Evolutionary conservation across 2,113 vertebrate species (phyloP).

Genomic region (Anser cygnoides): DNA sequence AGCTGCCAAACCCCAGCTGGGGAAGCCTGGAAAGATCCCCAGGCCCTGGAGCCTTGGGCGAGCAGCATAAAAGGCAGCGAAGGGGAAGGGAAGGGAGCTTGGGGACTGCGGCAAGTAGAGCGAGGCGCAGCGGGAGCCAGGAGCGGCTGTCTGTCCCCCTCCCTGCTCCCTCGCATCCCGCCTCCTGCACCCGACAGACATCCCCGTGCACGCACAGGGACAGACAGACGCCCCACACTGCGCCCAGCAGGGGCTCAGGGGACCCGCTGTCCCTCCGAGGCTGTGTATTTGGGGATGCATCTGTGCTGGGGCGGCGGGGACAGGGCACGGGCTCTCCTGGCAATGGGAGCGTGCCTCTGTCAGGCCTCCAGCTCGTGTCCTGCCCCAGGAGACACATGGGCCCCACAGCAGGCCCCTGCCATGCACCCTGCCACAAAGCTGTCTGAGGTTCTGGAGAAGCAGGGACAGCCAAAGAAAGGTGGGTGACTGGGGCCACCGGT

Average conservation of each 20-base stretch:
- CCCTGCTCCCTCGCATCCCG: not conserved
- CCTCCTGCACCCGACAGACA: not conserved
- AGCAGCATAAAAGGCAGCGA: slow-evolving; percentile 66
- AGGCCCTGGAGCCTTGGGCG: slow-evolving; percentile 67
- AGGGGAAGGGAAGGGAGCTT: slow-evolving; percentile 65
- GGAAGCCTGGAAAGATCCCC: slow-evolving; percentile 73
- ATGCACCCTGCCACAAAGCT: not conserved
- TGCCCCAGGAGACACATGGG: not conserved
- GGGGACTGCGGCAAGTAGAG: slow-evolving; percentile 57
- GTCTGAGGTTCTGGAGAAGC: not conserved
- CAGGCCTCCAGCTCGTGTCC: not conserved
- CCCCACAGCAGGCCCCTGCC: rapidly evolving
- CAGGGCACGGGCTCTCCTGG: rapidly evolving
- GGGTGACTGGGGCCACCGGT: not conserved
- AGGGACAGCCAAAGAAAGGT: not conserved
- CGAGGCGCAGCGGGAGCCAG: slow-evolving; percentile 8
- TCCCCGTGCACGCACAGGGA: rapidly evolving
- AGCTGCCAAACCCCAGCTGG: slow-evolving; percentile 72
- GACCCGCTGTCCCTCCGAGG: not conserved
- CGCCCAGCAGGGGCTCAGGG: not conserved
- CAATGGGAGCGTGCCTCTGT: rapidly evolving
- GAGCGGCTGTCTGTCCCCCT: not conserved
- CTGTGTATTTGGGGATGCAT: not conserved
- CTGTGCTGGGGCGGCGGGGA: rapidly evolving
- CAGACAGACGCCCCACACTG: rapidly evolving